phyloP scores from a whole-genome alignment of 2,888 invertebrate genomes.

The Agonopterix heracliana region DNA sequence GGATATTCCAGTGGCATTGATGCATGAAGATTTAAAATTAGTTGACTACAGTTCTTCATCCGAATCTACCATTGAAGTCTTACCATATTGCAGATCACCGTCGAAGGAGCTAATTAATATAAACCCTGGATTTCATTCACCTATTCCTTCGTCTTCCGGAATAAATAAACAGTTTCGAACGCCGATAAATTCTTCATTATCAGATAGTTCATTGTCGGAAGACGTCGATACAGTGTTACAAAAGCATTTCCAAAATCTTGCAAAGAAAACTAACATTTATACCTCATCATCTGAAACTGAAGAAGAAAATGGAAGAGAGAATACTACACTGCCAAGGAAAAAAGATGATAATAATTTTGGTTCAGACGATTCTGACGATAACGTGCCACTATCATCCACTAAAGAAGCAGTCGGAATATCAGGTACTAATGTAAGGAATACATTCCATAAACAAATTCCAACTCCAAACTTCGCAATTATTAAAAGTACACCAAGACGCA shows the following conservation, averaged over 20 bases:
- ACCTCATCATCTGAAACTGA: background rate
- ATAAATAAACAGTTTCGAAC: background rate
- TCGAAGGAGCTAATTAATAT: background rate
- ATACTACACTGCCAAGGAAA: background rate
- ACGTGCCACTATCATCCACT: background rate
- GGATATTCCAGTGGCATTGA: background rate
- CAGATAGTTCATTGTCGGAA: too few species aligned
- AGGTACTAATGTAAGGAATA: background rate
- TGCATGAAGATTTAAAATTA: background rate
- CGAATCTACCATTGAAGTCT: background rate
- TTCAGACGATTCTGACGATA: background rate
- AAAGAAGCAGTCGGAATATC: too few species aligned
- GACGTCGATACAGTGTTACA: background rate
- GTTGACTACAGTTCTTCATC: background rate
- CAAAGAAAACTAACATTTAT: background rate
- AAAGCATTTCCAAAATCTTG: background rate
- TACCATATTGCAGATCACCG: background rate
- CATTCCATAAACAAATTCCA: constrained; percentile 12
- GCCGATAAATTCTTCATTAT: background rate
- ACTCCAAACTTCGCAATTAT: constrained; percentile 11
- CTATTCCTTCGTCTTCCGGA: background rate
- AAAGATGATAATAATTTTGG: constrained; percentile 1
- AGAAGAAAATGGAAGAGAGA: background rate
- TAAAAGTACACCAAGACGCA: constrained; percentile 10
- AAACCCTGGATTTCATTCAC: background rate